Base-by-base conservation (phyloP, 1,140 invertebrate species). In the Conus betulinus region DNA sequence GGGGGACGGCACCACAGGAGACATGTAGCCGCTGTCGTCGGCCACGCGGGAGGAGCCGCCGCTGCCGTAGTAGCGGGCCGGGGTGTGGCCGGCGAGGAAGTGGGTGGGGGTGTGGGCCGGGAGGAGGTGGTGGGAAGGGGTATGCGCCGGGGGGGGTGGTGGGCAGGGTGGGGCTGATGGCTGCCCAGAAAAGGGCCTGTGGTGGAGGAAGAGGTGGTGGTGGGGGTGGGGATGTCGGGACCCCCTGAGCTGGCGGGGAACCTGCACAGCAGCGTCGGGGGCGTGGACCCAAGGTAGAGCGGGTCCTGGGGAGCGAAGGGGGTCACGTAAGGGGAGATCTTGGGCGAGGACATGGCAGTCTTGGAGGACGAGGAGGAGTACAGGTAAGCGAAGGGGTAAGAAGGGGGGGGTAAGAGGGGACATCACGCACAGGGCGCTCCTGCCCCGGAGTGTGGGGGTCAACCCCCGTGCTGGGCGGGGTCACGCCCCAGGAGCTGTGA, bases 11-110 rank as follows among this genome's bases (percentile, higher is more conserved):
- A 78, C 76, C 6, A 27, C 76, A 13, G 76, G 76, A 51, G 76
- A 78, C 25, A 78, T 78, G 76, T 78, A 78, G 25, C 76, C 76
- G 17, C 76, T 78, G 76, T 78, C 76, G 27, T 78, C 76, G 76
- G 76, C 76, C 13, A 20, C 67, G 25, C 76, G 76, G n/a, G 76
- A 78, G 11, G 76, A 20, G 17, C 67, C 67, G 6, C 67, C 67
- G 17, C 60, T 11, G 23, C 71, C 71, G 8, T 8, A 20, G 76
- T 39, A 78, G 76, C 76, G 76, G 27, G 76, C 25, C n/a, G 71
- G 71, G 71, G 71, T 74, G 67, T 15, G 57, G 57, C 57, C 67
- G 67, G 15, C 15, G 60, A 13, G 17, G 67, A 17, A 71, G 67
- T 71, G 23, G 67, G 67, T 7, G 11, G 67, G 23, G 11, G 67